Evolutionary conservation across 2,113 vertebrate genomes (phyloP), one percentile per base, ranked within the genome.

Genomic region (Nipponia nippon): DNA sequence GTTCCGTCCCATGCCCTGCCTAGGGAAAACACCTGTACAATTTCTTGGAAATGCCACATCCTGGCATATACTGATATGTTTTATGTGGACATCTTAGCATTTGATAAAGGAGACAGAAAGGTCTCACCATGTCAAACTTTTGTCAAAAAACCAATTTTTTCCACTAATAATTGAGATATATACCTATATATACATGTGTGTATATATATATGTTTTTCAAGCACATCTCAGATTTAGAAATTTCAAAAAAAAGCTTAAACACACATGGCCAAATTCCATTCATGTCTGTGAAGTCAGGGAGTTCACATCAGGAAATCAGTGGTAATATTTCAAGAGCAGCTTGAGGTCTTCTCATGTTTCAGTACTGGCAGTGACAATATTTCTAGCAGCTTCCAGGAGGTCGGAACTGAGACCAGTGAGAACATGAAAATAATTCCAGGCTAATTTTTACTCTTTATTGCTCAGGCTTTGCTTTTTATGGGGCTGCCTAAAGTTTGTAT

Each of bases 271-370:
- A 89, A 87, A 83, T 91, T 93, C 53, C 53, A 70, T 27, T 88
- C 27, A 13, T 87, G 29, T 66, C 62, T 18, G 2, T 30, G 46
- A 89, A 94, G 70, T 89, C 62, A 77, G 53, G 18, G 20, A 73
- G 66, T 76, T 95, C 93, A 91, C 75, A 91, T 77, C 83, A 96
- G 87, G 75, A 93, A 83, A 88, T 83, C 66, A 72, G 40, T 42
- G 40, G 40, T 76, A 92, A 87, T 95, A 92, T 89, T 89, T 94
- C 86, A 84, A 82, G 69, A 92, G 61, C 81, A 96, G 86, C 89
- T 96, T 92, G 93, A 92, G 30, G 52, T 92, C 58, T 94, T 89
- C 80, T 90, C 21, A 25, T 87, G 30, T 87, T 95, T 93, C 77
- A 40, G 40, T 72, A 84, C 23, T 25, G 17, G 26, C 44, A 83